Evolutionary conservation across 2,797 vertebrate genomes (phyloP), one percentile per base, ranked within the genome.

Genomic region (Pipistrellus pygmaeus): DNA sequence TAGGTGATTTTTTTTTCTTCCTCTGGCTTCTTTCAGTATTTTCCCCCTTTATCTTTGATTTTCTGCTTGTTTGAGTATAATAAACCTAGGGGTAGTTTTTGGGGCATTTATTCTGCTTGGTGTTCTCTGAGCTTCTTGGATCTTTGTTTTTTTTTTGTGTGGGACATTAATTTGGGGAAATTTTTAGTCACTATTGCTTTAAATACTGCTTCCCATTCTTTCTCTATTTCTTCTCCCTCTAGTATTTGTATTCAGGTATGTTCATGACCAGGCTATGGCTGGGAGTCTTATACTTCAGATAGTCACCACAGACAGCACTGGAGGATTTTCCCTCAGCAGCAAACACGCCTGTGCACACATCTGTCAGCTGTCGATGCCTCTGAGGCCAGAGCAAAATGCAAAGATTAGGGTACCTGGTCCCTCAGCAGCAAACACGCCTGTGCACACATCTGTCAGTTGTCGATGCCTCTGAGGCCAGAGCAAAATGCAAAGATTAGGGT

Each of bases 121-220:
- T 76, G 38, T 8, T 62, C 57, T 62, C 57, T 30, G 38, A 20
- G 18, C 11, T 88, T 62, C 41, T 8, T 41, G 73, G 46, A n/a
- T 88, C 73, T 88, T 77, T 53, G 60, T 32, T 25, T 88, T 88
- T 32, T 25, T 88, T 88, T 88, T 30, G 60, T 68, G 73, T 53
- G 18, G 77, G 46, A 53, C 25, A 41, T 68, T 53, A 68, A 23
- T 77, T 77, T 88, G 18, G 60, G 44, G 60, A 41, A 53, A 41
- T 8, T 35, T n/a, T 62, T 62, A 46, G 73, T 86, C 41, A 32
- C 25, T 60, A 27, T 75, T 55, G 51, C 68, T 44, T 75, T 32
- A 46, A 62, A 60, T 62, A 73, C 46, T 73, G 38, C 53, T 20
- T 35, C 53, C 20, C 6, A 17, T 46, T 14, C 27, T 78, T 15